Evolutionary conservation across 1,140 invertebrate species (phyloP), one percentile per base, ranked within the genome.

Genomic region (Aphidius gifuensis): DNA sequence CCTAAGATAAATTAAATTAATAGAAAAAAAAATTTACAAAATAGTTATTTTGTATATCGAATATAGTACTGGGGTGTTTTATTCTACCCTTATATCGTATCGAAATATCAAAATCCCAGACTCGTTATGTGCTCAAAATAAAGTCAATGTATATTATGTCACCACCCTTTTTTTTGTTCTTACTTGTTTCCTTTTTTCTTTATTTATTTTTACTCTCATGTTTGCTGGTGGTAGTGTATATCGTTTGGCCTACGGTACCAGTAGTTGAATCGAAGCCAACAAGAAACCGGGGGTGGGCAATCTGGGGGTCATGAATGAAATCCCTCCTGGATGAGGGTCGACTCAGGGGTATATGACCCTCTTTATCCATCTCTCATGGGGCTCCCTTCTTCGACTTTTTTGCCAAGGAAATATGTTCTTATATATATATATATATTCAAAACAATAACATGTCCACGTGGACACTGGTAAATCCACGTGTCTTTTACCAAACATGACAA

Each of bases 391-490:
- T 48, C 49, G 49, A 60, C 55, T 61, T 49, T 46, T n/a, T 60
- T 61, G 64, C 62, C 65, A 70, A 71, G 60, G 66, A 71, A 67
- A 69, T 62, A 66, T 67, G 59, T 66, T 65, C 68, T 66, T 68
- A 65, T 55, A 43, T 60, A 42, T 32, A 32, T 68, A 65, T 55
- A 43, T 60, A 42, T 32, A 32, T 44, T 62, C 70, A 71, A 77
- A 79, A 79, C 75, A 78, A 79, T 77, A 79, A 79, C 73, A 72
- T 63, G 60, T 66, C 71, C 75, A 79, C 74, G 77, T 79, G 76
- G 62, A 67, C 60, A 44, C 23, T 32, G 23, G 4, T 32, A 1
- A 44, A 56, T 60, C 48, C 63, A 65, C 62, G 61, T 66, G 61
- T 51, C 51, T 54, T 51, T 55, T 53, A 16, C 32, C 6, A 21